A percentile compares a stretch with the other conserved stretches of the same genome.
phyloP scores from a whole-genome alignment of 2,888 invertebrate species.

The Meiosimyza decipiens region DNA sequence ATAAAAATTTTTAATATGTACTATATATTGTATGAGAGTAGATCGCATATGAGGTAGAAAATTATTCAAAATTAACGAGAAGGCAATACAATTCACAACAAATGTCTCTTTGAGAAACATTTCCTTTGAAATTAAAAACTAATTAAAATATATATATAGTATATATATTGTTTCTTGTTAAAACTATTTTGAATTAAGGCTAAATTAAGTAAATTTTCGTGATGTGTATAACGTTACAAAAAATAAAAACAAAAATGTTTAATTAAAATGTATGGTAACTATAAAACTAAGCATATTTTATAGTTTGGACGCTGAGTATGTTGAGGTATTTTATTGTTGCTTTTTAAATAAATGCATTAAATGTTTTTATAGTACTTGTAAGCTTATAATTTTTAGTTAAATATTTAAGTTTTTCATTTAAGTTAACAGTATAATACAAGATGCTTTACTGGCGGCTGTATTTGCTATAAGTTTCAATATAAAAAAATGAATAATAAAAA shows the following conservation, averaged over 20 bases:
- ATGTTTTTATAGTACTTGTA: not conserved
- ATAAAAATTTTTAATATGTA: not conserved
- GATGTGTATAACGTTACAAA: too few relatives aligned
- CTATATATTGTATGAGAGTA: slow-evolving; percentile 10
- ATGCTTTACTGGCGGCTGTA: not conserved
- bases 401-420: slow-evolving; percentile 5
- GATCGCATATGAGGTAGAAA: slow-evolving; percentile 34
- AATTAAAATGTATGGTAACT: too few relatives aligned
- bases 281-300: not conserved
- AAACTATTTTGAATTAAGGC: too few relatives aligned
- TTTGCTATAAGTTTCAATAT: too few relatives aligned
- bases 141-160: not conserved
- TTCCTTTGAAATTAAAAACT: not conserved
- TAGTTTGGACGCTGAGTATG: slow-evolving; percentile 47
- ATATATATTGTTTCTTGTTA: too few relatives aligned
- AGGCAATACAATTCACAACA: slow-evolving; percentile 24
- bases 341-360: slow-evolving; percentile 25
- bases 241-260: too few relatives aligned
- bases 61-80: slow-evolving; percentile 42
- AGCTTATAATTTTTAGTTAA: slow-evolving; percentile 19
- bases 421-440: slow-evolving; percentile 11
- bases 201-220: too few relatives aligned
- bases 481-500: not conserved
- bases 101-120: not conserved
- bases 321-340: slow-evolving; percentile 52